phyloP scores from a whole-genome alignment of 2,113 vertebrate genomes.

The Phylloscopus whistleri region DNA sequence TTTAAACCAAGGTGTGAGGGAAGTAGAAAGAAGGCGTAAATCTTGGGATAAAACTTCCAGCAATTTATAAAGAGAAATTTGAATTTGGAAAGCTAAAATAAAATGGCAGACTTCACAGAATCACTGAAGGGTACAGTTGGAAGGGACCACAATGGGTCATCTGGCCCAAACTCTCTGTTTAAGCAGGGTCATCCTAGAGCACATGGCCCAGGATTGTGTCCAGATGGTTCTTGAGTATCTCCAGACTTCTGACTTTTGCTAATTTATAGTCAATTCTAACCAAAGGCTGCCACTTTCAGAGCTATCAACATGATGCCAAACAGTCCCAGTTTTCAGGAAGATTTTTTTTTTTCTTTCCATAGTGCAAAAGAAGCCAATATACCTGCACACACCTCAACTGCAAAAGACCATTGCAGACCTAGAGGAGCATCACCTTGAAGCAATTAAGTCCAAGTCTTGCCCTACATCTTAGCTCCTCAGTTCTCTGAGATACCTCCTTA shows the following conservation, averaged over 20 bases:
- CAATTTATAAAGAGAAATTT: background rate
- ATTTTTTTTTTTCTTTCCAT: background rate
- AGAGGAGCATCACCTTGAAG: background rate
- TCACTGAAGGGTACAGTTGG: background rate
- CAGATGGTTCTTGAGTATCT: background rate
- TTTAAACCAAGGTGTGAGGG: background rate
- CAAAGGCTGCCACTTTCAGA: background rate
- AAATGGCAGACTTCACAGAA: background rate
- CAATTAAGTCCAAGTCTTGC: background rate
- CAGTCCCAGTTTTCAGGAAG: background rate
- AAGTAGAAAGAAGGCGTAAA: background rate
- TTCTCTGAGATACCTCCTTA: background rate
- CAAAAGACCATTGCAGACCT: background rate
- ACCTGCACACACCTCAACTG: background rate
- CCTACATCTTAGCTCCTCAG: background rate
- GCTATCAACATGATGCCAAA: background rate
- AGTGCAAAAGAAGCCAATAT: background rate
- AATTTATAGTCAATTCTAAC: background rate
- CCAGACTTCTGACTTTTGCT: background rate
- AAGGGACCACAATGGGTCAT: background rate
- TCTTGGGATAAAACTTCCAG: background rate
- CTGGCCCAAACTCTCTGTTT: background rate
- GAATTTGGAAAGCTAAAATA: background rate
- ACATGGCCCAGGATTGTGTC: background rate
- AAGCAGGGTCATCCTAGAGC: background rate